These are phyloP conservation scores for Pinna nobilis DNA, from an alignment of 1,140 invertebrate species.

Conservation along the genomic window DNA sequence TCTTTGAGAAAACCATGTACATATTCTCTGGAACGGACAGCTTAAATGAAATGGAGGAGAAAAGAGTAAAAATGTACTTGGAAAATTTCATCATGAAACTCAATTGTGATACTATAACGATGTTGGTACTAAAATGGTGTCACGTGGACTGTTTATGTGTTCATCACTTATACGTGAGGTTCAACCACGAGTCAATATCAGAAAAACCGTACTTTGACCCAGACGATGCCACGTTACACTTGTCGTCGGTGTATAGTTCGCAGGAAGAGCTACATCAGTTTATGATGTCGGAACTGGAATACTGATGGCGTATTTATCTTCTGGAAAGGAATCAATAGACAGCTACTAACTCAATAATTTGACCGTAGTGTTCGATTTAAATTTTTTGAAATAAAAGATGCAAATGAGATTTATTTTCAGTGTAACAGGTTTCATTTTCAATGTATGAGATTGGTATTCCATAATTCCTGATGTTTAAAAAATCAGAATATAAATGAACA, in stretches of 20 bases:
- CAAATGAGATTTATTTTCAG: no score
- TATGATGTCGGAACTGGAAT: constrained; percentile 30
- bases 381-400: no score
- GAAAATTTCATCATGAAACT: constrained; percentile 36
- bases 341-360: no score
- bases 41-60: constrained; percentile 36
- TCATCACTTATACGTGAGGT: constrained; percentile 29
- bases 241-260: constrained; percentile 40
- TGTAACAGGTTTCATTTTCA: no score
- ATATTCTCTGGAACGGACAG: constrained; percentile 18
- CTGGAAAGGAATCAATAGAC: no score
- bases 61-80: constrained; percentile 34
- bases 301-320: no score
- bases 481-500: no score
- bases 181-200: constrained; percentile 6
- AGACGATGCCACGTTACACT: constrained; percentile 9
- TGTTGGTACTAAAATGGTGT: constrained; percentile 22
- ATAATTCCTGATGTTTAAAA: no score
- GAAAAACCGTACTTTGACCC: constrained; percentile 27
- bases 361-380: no score
- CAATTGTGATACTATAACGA: constrained; percentile 6
- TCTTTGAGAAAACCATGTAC: constrained; percentile 37
- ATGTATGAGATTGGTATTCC: no score
- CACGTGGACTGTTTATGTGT: constrained; percentile 35
- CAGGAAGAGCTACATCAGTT: constrained; percentile 34